Conservation (phyloP, 2,797 vertebrate species). For the Acridotheres tristis region DNA sequence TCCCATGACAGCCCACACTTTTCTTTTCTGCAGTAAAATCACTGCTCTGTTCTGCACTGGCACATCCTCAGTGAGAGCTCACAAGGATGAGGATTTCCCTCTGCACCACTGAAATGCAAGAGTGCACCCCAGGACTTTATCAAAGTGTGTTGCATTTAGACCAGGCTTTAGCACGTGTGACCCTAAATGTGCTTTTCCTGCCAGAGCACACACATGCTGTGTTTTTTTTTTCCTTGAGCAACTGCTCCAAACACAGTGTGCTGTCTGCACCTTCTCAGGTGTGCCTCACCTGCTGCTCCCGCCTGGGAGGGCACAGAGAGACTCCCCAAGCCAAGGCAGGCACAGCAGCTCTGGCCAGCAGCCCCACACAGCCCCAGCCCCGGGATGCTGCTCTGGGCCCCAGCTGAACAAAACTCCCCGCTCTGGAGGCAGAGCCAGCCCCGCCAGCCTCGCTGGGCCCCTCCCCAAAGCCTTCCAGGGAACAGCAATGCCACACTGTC, state of each 20-base stretch:
- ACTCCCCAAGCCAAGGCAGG: not conserved
- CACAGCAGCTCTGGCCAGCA: not conserved
- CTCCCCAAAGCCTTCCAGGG: not conserved
- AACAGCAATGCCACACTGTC: not conserved
- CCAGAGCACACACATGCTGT: fast-evolving
- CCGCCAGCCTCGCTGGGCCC: not conserved
- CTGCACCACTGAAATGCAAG: not conserved
- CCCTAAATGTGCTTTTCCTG: not conserved
- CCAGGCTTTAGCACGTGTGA: fast-evolving
- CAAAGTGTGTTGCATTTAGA: not conserved
- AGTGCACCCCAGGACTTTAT: not conserved
- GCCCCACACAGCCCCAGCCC: not conserved
- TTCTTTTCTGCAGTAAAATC: fast-evolving
- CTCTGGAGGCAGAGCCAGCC: not conserved
- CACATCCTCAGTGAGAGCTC: not conserved
- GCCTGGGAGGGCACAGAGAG: not conserved
- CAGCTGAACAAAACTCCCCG: conserved; percentile 1
- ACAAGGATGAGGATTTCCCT: not conserved
- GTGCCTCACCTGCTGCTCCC: not conserved
- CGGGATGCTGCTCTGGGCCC: not conserved
- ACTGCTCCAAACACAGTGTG: not conserved
- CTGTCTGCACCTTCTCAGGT: not conserved
- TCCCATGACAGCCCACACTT: not conserved
- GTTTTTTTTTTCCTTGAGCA: not conserved
- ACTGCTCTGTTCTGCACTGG: fast-evolving